These are phyloP conservation scores for Gonioctena quinquepunctata DNA, from an alignment of 1,140 invertebrate species.

Conservation along the genomic window DNA sequence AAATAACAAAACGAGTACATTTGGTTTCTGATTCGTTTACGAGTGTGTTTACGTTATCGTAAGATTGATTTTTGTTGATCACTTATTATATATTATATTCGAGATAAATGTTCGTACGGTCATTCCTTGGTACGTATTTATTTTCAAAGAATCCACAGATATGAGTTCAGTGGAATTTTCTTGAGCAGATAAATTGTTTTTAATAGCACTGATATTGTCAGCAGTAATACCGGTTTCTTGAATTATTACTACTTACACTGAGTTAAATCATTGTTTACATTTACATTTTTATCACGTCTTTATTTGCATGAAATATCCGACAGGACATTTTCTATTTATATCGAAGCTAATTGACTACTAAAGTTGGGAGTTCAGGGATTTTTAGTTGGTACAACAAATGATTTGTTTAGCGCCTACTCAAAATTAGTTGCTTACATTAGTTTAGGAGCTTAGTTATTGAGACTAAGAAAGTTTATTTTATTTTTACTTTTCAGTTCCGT, in stretches of 20 bases:
- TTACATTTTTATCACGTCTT: not conserved
- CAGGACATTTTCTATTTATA: not conserved
- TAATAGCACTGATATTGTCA: constrained; percentile 13
- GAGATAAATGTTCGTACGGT: not conserved
- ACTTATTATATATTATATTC: not conserved
- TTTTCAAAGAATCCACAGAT: constrained; percentile 6
- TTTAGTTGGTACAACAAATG: no score
- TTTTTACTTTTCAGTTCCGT: no score
- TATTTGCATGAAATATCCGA: not conserved
- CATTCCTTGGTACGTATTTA: not conserved
- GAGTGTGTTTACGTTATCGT: no score
- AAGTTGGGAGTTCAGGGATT: no score
- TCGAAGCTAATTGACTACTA: no score
- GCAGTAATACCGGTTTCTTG: constrained; percentile 1
- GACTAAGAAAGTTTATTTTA: no score
- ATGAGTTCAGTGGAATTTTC: constrained; percentile 15
- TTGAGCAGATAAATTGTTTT: constrained; percentile 13
- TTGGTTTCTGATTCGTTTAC: no score
- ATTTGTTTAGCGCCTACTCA: no score
- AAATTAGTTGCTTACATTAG: no score
- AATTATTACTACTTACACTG: not conserved
- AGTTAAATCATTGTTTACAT: not conserved
- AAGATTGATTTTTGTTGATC: not conserved
- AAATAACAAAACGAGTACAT: no score
- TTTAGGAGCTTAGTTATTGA: no score